These are phyloP conservation scores for Ceyx melanurus DNA, from an alignment of 2,113 vertebrate species.

Conservation along the genomic window DNA sequence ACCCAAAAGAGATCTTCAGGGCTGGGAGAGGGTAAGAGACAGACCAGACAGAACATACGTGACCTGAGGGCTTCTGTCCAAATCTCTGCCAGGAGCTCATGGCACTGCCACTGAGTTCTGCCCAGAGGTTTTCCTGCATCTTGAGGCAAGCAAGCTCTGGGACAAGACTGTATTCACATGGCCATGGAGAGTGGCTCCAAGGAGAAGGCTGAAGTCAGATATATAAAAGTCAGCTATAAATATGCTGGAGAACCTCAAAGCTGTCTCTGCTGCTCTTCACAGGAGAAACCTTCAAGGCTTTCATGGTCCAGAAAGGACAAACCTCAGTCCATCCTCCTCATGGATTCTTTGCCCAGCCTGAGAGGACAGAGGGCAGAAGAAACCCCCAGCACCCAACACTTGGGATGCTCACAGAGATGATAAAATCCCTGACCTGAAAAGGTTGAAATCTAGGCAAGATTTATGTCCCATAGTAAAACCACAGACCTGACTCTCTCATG, in stretches of 20 bases:
- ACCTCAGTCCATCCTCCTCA: not conserved
- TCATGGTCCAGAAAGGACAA: not conserved
- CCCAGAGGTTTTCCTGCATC: not conserved
- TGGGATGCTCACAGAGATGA: not conserved
- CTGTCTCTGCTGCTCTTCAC: not conserved
- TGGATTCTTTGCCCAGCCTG: rapidly evolving
- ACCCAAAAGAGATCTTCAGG: not conserved
- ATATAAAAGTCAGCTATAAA: not conserved
- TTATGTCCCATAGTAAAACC: conserved; percentile 39
- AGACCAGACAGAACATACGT: not conserved
- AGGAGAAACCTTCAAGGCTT: not conserved
- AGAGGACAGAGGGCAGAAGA: not conserved
- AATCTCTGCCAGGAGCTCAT: rapidly evolving
- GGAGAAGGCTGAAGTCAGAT: not conserved
- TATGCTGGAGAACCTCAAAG: not conserved
- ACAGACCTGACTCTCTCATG: not conserved
- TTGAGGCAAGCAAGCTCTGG: not conserved
- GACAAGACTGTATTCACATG: not conserved
- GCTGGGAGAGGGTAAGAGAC: not conserved
- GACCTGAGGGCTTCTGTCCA: not conserved
- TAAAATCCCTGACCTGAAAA: conserved; percentile 57
- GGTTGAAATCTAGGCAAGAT: conserved; percentile 42
- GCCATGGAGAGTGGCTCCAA: not conserved
- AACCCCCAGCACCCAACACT: not conserved
- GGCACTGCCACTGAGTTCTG: not conserved